phyloP scores from a whole-genome alignment of 2,888 invertebrate species.

The Labia minor region DNA sequence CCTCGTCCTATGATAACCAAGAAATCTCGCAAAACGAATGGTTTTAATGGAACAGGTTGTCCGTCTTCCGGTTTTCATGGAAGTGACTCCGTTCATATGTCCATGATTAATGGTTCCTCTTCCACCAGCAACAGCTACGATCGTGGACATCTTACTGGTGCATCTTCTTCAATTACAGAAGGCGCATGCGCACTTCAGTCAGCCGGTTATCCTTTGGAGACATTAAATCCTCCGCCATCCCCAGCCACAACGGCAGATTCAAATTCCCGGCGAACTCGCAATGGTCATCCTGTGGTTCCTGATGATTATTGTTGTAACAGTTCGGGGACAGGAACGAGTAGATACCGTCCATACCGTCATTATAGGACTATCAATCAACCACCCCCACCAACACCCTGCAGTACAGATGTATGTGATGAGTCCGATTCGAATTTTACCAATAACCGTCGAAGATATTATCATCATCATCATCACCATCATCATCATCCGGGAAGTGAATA shows the following conservation, averaged over 20 bases:
- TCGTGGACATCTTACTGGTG: conserved; percentile 58
- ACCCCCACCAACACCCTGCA: conserved; percentile 89
- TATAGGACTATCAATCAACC: conserved; percentile 68
- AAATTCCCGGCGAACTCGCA: conserved; percentile 33
- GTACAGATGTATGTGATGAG: conserved; percentile 87
- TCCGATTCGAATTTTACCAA: conserved; percentile 61
- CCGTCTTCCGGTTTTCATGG: conserved; percentile 34
- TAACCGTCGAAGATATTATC: conserved; percentile 22
- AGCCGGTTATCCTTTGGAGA: conserved; percentile 63
- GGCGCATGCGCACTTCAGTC: conserved; percentile 20
- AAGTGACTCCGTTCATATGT: conserved; percentile 48
- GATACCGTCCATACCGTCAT: conserved; percentile 64
- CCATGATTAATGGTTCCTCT: conserved; percentile 47
- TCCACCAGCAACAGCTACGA: conserved; percentile 46
- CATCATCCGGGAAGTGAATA: conserved; percentile 41
- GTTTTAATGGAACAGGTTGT: conserved; percentile 35
- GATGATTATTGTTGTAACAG: conserved; percentile 31
- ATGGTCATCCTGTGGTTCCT: conserved; percentile 23
- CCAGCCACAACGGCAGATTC: conserved; percentile 66
- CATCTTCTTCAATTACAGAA: conserved; percentile 28
- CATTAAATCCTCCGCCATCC: conserved; percentile 82
- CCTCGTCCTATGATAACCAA: not conserved
- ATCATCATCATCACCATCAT: not conserved
- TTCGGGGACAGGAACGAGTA: conserved; percentile 41
- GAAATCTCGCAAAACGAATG: conserved; percentile 28